Base-by-base conservation (phyloP, 2,888 invertebrate species). In the Seira musarum region DNA sequence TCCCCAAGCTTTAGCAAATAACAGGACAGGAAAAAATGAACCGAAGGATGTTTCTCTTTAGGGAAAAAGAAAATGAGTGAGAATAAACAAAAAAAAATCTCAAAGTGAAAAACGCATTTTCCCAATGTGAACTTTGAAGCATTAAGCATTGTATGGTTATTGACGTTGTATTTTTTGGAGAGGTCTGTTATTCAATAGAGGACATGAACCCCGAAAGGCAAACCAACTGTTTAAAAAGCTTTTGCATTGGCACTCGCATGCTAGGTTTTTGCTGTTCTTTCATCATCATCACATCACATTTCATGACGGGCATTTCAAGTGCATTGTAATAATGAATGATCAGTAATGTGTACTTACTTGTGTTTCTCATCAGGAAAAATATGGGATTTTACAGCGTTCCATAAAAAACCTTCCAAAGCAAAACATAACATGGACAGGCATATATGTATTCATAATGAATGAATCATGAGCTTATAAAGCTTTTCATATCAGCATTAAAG, bases 151-250 rank as follows among this genome's bases (percentile, higher is more conserved):
- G 71, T 21, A 71, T 71, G 71, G 71, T 57, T 70, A 65, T 70
- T 77, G 69, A 70, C 77, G 65, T 70, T 77, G 19, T 40, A 40
- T 40, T 40, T 70, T 77, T n/a, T 30, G 30, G 15, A 22, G n/a
- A n/a, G 24, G 3, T 66, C 57, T 57, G 57, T 57, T 57, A 17
- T n/a, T n/a, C 19, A 61, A 70, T 13, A 70, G 78, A 71, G 78
- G 78, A 71, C 78, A 71, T 71, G 71, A 71, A 78, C 78, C 78
- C 69, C 61, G 22, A 13, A 57, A 17, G n/a, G n/a, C 10, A 69
- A 19, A 35, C 67, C 19, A 69, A 68, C 40, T 64, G 76, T 77
- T 66, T 53, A 25, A 25, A 53, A 21, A 40, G 35, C 69, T 17
- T n/a, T n/a, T n/a, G n/a, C n/a, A n/a, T n/a, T n/a, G n/a, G n/a